These are phyloP conservation scores for Naja naja DNA, from an alignment of 2,113 vertebrate genomes.

Conservation along the genomic window DNA sequence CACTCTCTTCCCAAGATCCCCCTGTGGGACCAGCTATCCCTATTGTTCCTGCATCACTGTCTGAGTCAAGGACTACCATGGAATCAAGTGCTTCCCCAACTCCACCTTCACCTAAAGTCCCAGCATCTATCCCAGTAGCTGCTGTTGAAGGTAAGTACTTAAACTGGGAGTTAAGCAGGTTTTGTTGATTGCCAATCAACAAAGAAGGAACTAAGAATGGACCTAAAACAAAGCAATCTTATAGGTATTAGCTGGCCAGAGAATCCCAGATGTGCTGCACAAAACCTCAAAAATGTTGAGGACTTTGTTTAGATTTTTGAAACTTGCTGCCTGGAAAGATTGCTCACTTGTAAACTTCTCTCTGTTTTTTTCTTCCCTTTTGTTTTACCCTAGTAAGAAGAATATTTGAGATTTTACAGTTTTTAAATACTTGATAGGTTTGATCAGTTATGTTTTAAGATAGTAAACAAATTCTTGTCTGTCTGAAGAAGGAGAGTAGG, in stretches of 20 bases:
- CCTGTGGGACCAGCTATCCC: constrained; percentile 62
- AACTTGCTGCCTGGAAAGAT: neutral
- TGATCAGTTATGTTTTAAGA: neutral
- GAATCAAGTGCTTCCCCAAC: constrained; percentile 54
- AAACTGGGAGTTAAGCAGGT: neutral
- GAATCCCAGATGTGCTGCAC: neutral
- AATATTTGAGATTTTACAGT: neutral
- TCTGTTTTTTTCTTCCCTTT: neutral
- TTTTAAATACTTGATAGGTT: neutral
- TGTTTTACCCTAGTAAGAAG: neutral
- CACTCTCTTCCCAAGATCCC: constrained; percentile 74
- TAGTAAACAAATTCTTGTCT: neutral
- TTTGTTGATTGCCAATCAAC: neutral
- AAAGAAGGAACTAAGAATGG: neutral
- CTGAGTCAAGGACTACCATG: constrained; percentile 32
- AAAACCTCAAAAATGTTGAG: neutral
- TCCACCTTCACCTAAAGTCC: constrained; percentile 73
- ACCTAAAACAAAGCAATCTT: neutral
- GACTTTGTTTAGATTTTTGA: neutral
- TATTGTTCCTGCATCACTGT: constrained; percentile 65
- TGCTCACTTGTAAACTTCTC: neutral
- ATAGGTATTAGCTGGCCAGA: neutral
- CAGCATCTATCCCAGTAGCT: constrained; percentile 72
- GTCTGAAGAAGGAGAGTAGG: neutral
- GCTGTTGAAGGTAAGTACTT: constrained; percentile 77